Conservation (phyloP, 92 coral and sea anemone species). For the Paramuricea clavata region DNA sequence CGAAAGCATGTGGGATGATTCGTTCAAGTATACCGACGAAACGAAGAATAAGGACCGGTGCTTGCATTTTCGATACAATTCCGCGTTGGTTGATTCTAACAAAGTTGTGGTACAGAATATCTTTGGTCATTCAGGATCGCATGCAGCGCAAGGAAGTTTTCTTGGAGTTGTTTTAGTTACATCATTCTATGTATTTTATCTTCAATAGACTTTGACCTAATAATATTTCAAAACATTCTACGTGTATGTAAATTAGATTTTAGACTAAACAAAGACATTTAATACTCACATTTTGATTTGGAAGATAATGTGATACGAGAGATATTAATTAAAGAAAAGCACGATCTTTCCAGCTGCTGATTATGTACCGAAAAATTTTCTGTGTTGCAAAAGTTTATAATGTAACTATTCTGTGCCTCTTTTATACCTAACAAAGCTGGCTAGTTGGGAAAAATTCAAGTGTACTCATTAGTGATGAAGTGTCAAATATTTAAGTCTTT, state of each 20-base stretch:
- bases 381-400: too few relatives aligned
- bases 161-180: background rate
- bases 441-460: too few relatives aligned
- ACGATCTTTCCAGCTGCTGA: too few relatives aligned
- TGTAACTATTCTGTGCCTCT: too few relatives aligned
- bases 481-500: too few relatives aligned
- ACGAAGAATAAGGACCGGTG: conserved; percentile 39
- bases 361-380: too few relatives aligned
- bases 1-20: conserved; percentile 62
- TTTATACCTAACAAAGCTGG: too few relatives aligned
- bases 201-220: conserved; percentile 2
- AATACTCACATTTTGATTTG: too few relatives aligned
- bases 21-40: conserved; percentile 62
- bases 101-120: conserved; percentile 56
- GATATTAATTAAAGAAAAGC: too few relatives aligned
- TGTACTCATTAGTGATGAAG: too few relatives aligned
- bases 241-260: background rate
- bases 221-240: background rate
- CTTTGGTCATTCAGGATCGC: conserved; percentile 33
- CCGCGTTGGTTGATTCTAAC: conserved; percentile 52
- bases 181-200: background rate
- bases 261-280: conserved; percentile 1
- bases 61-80: conserved; percentile 56
- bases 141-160: background rate
- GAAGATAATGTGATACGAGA: too few relatives aligned